phyloP scores from a whole-genome alignment of 2,797 vertebrate species.

The Nothura maculosa region DNA sequence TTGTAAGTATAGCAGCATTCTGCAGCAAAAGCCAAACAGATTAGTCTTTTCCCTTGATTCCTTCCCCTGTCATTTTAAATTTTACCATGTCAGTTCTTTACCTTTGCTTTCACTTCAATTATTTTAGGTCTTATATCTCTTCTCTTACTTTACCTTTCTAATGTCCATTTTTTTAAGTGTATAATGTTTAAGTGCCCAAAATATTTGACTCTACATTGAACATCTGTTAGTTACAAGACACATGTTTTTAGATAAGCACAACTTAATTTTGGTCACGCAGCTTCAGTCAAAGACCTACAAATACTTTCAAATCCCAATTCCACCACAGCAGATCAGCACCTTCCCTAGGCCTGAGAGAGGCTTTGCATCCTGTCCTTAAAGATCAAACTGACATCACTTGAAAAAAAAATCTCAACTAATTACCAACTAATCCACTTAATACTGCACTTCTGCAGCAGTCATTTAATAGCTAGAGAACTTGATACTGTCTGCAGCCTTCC shows the following conservation, averaged over 20 bases:
- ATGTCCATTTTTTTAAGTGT: neutral
- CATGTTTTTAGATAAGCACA: neutral
- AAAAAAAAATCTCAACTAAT: no score
- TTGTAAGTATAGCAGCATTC: neutral
- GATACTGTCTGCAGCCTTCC: neutral
- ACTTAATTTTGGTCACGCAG: neutral
- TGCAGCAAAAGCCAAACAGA: neutral
- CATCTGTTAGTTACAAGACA: neutral
- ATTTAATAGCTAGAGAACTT: neutral
- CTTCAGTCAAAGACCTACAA: neutral
- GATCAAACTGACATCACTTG: neutral
- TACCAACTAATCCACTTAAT: neutral
- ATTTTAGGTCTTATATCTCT: neutral
- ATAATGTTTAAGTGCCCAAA: neutral
- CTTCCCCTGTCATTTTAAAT: neutral
- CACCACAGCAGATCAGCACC: neutral
- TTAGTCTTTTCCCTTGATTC: neutral
- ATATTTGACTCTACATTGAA: accelerated
- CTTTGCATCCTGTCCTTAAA: neutral
- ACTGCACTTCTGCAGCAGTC: neutral
- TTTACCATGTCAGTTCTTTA: neutral
- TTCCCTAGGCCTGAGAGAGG: neutral
- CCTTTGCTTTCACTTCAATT: neutral
- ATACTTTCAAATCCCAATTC: neutral
- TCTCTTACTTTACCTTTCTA: neutral